Percentiles rank a stretch among this genome's conserved stretches.
phyloP scores from a whole-genome alignment of 2,888 invertebrate genomes.

The Linnaemya tessellans region DNA sequence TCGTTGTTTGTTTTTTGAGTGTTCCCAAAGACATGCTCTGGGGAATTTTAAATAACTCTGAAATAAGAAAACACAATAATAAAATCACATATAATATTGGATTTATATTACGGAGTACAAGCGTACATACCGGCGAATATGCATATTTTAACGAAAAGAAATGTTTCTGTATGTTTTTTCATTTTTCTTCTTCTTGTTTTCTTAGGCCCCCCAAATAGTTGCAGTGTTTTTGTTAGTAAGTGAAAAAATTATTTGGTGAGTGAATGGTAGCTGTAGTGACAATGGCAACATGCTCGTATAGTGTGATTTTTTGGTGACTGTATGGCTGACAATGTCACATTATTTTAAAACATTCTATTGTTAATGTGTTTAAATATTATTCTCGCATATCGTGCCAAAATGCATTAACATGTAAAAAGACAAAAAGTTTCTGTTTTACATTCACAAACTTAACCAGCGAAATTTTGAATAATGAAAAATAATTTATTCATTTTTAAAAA shows the following conservation, averaged over 20 bases:
- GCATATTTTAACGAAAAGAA: constrained; percentile 29
- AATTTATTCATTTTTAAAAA: constrained; percentile 5
- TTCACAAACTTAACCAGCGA: constrained; percentile 13
- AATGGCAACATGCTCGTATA: not conserved
- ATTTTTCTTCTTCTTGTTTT: constrained; percentile 44
- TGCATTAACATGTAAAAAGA: constrained; percentile 29
- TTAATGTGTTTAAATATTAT: constrained; percentile 42
- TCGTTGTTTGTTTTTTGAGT: constrained; percentile 36
- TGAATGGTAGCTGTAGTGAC: constrained; percentile 30
- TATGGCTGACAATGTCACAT: constrained; percentile 64
- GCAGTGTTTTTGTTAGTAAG: not conserved
- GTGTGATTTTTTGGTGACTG: constrained; percentile 68
- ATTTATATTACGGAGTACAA: constrained; percentile 38
- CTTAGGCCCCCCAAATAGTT: constrained; percentile 69
- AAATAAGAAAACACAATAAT: constrained; percentile 51
- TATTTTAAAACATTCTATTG: constrained; percentile 37
- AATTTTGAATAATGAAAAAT: not conserved
- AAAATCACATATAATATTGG: constrained; percentile 49
- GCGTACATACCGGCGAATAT: not conserved
- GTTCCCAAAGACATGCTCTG: constrained; percentile 45
- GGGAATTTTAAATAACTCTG: constrained; percentile 68
- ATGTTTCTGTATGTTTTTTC: constrained; percentile 41
- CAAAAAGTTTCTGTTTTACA: constrained; percentile 20
- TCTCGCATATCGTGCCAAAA: constrained; percentile 54
- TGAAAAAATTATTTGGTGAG: constrained; percentile 34